Evolutionary conservation across 2,888 invertebrate genomes (phyloP).

Genomic region (Siphonodentalium dalli): DNA sequence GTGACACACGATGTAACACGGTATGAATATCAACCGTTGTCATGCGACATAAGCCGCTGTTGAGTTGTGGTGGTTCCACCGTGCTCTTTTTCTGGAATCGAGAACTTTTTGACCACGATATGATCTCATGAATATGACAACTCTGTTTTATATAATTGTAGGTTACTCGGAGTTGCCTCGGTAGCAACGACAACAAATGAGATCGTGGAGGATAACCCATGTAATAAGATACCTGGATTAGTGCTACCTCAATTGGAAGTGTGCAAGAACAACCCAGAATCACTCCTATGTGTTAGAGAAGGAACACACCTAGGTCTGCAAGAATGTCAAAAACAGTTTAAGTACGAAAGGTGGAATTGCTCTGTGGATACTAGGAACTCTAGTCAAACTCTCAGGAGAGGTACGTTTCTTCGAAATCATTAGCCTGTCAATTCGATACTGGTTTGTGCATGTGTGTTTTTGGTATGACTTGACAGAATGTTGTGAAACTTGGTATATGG

Average conservation of each 20-base stretch:
- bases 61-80: too few species aligned
- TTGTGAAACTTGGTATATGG: too few species aligned
- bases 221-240: conserved; percentile 48
- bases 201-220: conserved; percentile 41
- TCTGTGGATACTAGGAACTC: conserved; percentile 65
- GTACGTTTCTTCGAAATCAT: conserved; percentile 62
- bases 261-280: conserved; percentile 68
- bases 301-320: conserved; percentile 69
- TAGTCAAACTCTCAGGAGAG: conserved; percentile 68
- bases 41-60: too few species aligned
- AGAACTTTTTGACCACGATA: too few species aligned
- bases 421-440: background rate
- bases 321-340: conserved; percentile 71
- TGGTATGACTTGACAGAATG: background rate
- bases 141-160: too few species aligned
- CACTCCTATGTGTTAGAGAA: conserved; percentile 68
- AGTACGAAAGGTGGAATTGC: conserved; percentile 71
- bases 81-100: too few species aligned
- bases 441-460: background rate
- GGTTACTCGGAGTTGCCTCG: too few species aligned
- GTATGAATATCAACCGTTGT: too few species aligned
- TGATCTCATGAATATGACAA: too few species aligned
- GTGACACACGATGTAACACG: too few species aligned
- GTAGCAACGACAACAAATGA: too few species aligned
- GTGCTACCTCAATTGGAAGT: conserved; percentile 65